phyloP scores from a whole-genome alignment of 1,140 invertebrate species.

The Bombus pyrosoma region DNA sequence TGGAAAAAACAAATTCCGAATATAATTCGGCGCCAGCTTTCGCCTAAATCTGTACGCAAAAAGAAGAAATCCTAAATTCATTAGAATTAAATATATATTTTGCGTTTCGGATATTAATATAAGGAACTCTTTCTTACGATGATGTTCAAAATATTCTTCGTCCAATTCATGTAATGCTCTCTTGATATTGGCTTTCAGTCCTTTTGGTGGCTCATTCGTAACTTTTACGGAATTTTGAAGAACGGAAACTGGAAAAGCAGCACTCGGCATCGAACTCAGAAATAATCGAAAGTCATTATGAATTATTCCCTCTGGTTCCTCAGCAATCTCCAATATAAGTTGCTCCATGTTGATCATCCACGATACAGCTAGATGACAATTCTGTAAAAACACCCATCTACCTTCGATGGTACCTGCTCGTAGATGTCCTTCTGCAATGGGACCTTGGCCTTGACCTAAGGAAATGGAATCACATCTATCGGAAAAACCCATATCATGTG shows the following conservation, averaged over 20 bases:
- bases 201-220: conserved; percentile 96
- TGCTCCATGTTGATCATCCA: conserved; percentile 93
- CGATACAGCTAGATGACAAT: conserved; percentile 95
- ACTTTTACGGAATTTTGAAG: conserved; percentile 96
- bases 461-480: conserved; percentile 91
- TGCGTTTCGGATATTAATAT: not conserved
- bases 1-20: conserved; percentile 93
- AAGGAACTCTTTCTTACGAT: conserved; percentile 83
- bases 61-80: not conserved
- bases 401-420: conserved; percentile 87
- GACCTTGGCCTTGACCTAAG: conserved; percentile 94
- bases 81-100: not conserved
- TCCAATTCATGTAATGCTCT: conserved; percentile 91
- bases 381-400: conserved; percentile 94
- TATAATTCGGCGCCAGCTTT: conserved; percentile 90
- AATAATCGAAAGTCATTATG: conserved; percentile 91
- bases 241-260: conserved; percentile 94
- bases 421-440: conserved; percentile 92
- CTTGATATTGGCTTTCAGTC: conserved; percentile 91
- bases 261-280: conserved; percentile 93
- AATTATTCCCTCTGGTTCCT: conserved; percentile 83
- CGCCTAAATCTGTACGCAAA: conserved; percentile 84
- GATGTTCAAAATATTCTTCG: conserved; percentile 90
- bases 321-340: conserved; percentile 87
- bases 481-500: conserved; percentile 89